A percentile compares a stretch with the other conserved stretches of the same genome.
These are phyloP conservation scores for Anser cygnoides DNA, from an alignment of 2,113 vertebrate genomes.

Conservation along the genomic window DNA sequence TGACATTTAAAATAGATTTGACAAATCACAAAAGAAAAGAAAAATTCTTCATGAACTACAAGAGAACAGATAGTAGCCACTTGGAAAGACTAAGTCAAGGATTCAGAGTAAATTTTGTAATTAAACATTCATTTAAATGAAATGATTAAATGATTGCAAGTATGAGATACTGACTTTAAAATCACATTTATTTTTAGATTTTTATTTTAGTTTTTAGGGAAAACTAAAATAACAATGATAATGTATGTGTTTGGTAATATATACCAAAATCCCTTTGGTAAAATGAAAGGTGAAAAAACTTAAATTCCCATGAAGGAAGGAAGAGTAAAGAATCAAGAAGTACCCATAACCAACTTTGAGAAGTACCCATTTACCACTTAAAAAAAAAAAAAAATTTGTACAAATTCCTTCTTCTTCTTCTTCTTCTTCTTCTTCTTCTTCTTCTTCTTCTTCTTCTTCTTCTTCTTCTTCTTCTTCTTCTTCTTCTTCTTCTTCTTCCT, in stretches of 20 bases:
- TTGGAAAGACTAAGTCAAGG: not conserved
- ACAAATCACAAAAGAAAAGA: not conserved
- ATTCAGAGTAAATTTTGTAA: not conserved
- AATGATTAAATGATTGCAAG: not conserved
- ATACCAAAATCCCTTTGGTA: not conserved
- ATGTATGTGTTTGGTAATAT: not conserved
- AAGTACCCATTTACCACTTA: too few species aligned
- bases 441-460: not conserved
- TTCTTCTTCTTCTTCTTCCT: too few species aligned
- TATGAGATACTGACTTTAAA: not conserved
- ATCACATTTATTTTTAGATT: not conserved
- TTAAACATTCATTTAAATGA: not conserved
- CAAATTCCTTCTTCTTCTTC: not conserved
- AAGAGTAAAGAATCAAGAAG: not conserved
- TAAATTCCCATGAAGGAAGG: not conserved
- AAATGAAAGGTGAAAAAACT: not conserved
- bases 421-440: not conserved
- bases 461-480: not conserved
- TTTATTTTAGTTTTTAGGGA: not conserved
- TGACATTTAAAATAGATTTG: not conserved
- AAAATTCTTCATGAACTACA: not conserved
- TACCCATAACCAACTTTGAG: not conserved
- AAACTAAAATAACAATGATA: not conserved
- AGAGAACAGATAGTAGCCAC: not conserved
- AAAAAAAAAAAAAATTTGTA: not conserved